Conservation (phyloP, 1,140 invertebrate species). For the Listronotus oregonensis region DNA sequence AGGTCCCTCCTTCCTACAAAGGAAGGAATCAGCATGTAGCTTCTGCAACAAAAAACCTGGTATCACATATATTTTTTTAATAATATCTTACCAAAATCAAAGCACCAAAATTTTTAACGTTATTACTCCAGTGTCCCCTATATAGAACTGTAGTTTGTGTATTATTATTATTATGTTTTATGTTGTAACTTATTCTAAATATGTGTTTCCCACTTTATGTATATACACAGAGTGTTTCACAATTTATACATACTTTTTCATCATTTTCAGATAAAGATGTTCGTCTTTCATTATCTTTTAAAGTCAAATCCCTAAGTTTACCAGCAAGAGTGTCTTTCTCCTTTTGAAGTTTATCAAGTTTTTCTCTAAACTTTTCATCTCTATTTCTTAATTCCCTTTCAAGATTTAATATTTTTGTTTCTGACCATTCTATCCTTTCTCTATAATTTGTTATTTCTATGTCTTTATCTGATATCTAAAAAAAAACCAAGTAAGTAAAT, state of each 20-base stretch:
- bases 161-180: too few species aligned
- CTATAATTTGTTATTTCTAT: slow-evolving; percentile 70
- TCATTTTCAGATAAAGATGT: slow-evolving; percentile 19
- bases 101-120: too few species aligned
- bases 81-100: too few species aligned
- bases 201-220: too few species aligned
- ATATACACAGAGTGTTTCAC: too few species aligned
- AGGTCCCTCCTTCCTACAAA: too few species aligned
- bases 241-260: slow-evolving; percentile 11
- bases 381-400: slow-evolving; percentile 57
- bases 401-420: slow-evolving; percentile 66
- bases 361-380: slow-evolving; percentile 55
- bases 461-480: slow-evolving; percentile 74
- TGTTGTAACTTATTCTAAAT: too few species aligned
- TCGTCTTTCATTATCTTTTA: slow-evolving; percentile 44
- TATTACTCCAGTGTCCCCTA: too few species aligned
- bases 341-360: slow-evolving; percentile 61
- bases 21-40: too few species aligned
- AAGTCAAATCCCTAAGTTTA: slow-evolving; percentile 20
- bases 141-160: too few species aligned
- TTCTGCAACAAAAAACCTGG: too few species aligned
- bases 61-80: too few species aligned
- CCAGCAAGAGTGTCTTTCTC: slow-evolving; percentile 49
- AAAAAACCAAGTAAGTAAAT: slow-evolving; percentile 29
- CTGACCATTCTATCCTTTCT: slow-evolving; percentile 68